Evolutionary conservation across 2,797 vertebrate genomes (phyloP).

Genomic region (Hafferia zeledoni): DNA sequence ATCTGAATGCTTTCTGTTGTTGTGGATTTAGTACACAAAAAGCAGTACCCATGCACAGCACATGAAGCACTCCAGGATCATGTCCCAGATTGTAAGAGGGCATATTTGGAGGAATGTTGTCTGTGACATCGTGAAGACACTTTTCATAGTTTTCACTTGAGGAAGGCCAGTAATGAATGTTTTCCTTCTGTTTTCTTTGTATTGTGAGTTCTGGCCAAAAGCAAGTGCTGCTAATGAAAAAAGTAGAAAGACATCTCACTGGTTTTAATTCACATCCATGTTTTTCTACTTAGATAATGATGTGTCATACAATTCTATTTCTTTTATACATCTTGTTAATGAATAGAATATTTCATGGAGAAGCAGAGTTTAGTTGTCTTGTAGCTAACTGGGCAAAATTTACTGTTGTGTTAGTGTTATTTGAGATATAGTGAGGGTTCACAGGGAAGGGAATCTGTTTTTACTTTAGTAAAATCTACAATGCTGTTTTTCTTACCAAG

Average conservation of each 20-base stretch:
- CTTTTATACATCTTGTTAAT: neutral
- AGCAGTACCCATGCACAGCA: neutral
- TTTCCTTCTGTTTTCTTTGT: neutral
- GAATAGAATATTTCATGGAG: neutral
- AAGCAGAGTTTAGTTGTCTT: neutral
- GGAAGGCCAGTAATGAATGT: neutral
- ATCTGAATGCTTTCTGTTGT: neutral
- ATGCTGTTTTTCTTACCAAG: neutral
- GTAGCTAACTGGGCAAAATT: neutral
- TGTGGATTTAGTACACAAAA: fast-evolving
- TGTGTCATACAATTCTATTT: neutral
- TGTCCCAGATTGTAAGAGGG: neutral
- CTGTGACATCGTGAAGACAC: neutral
- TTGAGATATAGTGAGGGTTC: neutral
- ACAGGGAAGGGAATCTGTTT: neutral
- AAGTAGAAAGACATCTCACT: neutral
- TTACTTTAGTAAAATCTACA: neutral
- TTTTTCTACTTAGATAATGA: neutral
- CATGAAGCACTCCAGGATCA: neutral
- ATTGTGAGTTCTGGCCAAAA: neutral
- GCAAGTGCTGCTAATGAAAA: neutral
- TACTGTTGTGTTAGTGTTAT: neutral
- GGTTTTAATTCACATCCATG: neutral
- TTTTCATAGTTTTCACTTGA: neutral
- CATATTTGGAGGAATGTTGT: fast-evolving